A percentile compares a stretch with the other conserved stretches of the same genome.
Evolutionary conservation across 2,888 invertebrate species (phyloP).

Genomic region (Lamellibrachia satsuma): DNA sequence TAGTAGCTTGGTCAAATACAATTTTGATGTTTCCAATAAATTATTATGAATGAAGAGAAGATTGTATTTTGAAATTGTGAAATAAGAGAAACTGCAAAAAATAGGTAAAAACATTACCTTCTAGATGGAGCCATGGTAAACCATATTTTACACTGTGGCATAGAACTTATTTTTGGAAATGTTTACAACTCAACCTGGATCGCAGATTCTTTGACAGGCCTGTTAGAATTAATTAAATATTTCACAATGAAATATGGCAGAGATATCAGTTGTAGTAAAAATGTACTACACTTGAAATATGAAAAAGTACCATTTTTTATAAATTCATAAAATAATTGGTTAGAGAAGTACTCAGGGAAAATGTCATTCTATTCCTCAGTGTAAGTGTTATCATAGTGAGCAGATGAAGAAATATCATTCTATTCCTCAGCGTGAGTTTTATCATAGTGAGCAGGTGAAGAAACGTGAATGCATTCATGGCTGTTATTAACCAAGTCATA

Average conservation of each 20-base stretch:
- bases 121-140: no score
- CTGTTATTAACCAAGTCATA: neutral
- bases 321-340: neutral
- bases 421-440: neutral
- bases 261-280: no score
- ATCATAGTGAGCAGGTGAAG: neutral
- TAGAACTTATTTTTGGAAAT: no score
- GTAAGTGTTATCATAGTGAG: neutral
- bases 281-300: neutral
- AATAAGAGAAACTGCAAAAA: no score
- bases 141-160: no score
- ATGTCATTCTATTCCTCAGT: neutral
- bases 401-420: neutral
- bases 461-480: neutral
- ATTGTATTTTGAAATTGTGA: no score
- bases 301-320: neutral
- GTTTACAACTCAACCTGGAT: no score
- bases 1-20: no score
- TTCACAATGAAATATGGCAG: no score
- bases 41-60: no score
- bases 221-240: neutral
- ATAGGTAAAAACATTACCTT: no score
- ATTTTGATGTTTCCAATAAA: no score
- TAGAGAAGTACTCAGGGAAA: neutral
- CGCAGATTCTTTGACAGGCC: neutral